Conservation (phyloP, 64 coral and sea anemone species). For the Stichodactyla helianthus region DNA sequence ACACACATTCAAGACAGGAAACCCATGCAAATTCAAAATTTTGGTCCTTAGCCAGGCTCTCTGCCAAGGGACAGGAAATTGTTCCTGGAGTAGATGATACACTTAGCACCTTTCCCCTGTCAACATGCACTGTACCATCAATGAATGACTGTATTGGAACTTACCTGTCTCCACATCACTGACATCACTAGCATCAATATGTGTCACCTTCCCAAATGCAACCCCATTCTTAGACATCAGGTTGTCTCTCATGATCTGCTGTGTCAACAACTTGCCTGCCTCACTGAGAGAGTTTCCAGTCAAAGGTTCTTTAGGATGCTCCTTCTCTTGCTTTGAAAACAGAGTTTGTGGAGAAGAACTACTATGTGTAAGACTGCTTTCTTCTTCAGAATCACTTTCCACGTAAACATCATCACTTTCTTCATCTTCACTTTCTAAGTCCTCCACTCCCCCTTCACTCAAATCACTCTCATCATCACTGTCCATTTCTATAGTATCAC, state of each 20-base stretch:
- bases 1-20: too few relatives aligned
- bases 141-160: not conserved
- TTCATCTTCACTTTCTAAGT: conserved; percentile 74
- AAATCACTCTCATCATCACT: conserved; percentile 83
- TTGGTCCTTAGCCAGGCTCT: too few relatives aligned
- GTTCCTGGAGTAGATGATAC: too few relatives aligned
- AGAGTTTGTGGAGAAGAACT: conserved; percentile 34
- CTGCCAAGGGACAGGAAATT: too few relatives aligned
- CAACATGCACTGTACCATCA: too few relatives aligned
- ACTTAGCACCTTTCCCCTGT: too few relatives aligned
- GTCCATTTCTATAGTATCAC: conserved; percentile 60
- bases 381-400: conserved; percentile 86
- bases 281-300: conserved; percentile 29
- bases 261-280: conserved; percentile 36
- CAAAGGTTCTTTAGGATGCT: not conserved
- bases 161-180: conserved; percentile 88
- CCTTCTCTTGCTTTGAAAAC: conserved; percentile 38
- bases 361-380: conserved; percentile 24
- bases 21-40: too few relatives aligned
- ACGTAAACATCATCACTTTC: conserved; percentile 91
- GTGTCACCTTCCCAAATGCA: conserved; percentile 44
- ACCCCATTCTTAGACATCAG: conserved; percentile 67
- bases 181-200: conserved; percentile 73
- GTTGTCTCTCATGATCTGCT: conserved; percentile 27
- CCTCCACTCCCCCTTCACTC: conserved; percentile 84